Base-by-base conservation (phyloP, 2,888 invertebrate genomes). In the Apamea monoglypha region DNA sequence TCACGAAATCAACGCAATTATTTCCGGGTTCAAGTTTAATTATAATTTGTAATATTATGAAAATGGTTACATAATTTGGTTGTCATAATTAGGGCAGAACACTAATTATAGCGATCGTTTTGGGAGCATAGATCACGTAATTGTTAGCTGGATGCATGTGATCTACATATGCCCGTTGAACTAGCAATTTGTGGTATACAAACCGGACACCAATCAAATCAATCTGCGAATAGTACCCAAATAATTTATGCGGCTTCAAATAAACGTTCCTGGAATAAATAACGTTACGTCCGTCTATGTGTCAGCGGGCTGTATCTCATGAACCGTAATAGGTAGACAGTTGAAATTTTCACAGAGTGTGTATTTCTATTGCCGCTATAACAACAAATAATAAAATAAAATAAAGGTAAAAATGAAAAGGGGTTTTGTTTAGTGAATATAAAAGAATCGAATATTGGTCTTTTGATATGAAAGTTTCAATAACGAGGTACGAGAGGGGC, bases 1-100 rank as follows among this genome's bases (percentile, higher is more conserved):
- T 81, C 64, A 66, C 50, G 40, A 76, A 81, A 81, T 81, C 76
- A 81, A 76, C 81, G 36, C 81, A 70, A 66, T 76, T 70, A 81
- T 76, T 76, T 47, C 36, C 59, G 36, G n/a, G 44, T 71, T 53
- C 59, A 67, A 71, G 76, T 81, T 76, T 71, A 81, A 81, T 81
- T 81, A 67, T 72, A 72, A 82, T 77, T 82, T 63, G 63, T 36
- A 78, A 82, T 82, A 78, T 56, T 68, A 36, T 72, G 61, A 32
- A 56, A 81, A 56, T 47, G 44, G 29, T 70, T 71, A 72, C 61
- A 53, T 63, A 56, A 81, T 82, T 77, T 61, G 36, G n/a, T n/a
- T 72, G 67, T 32, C 75, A 72, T 68, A 82, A 82, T 82, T 72
- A 78, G 72, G 29, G 16, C 82, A 40, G 29, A 53, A 47, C 59